phyloP scores from a whole-genome alignment of 2,797 vertebrate genomes.

The Gastrophryne carolinensis region DNA sequence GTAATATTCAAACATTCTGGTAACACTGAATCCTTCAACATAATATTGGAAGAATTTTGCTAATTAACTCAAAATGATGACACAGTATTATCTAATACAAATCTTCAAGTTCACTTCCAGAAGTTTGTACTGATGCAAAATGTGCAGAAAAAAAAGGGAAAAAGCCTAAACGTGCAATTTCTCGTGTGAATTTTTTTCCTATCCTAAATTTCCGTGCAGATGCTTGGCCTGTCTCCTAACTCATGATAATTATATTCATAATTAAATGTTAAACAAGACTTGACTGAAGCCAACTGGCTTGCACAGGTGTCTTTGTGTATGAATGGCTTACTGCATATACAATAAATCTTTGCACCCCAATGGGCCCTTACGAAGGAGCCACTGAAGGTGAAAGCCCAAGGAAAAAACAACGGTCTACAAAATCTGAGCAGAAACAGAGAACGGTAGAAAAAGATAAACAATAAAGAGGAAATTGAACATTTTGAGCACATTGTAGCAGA shows the following conservation, averaged over 20 bases:
- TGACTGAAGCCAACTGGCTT: slow-evolving; percentile 75
- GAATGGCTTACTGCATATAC: slow-evolving; percentile 67
- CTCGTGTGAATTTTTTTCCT: slow-evolving; percentile 14
- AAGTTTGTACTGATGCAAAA: slow-evolving; percentile 9
- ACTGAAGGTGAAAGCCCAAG: slow-evolving; percentile 47
- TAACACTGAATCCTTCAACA: slow-evolving; percentile 41
- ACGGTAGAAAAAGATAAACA: too few relatives aligned
- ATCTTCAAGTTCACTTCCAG: slow-evolving; percentile 11
- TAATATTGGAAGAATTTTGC: background rate
- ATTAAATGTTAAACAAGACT: slow-evolving; percentile 73
- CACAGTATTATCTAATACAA: background rate
- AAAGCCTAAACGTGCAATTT: slow-evolving; percentile 39
- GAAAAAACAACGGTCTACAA: slow-evolving; percentile 6
- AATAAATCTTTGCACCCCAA: slow-evolving; percentile 69
- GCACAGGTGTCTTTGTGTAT: slow-evolving; percentile 74
- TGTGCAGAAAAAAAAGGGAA: slow-evolving; percentile 22
- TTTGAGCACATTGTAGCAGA: background rate
- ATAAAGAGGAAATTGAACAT: too few relatives aligned
- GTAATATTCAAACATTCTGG: background rate
- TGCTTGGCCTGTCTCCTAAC: slow-evolving; percentile 74
- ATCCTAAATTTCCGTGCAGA: slow-evolving; percentile 66
- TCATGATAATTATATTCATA: slow-evolving; percentile 78
- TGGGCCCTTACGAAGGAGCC: slow-evolving; percentile 51
- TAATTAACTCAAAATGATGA: slow-evolving; percentile 40
- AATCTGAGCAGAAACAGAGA: background rate